Base-by-base conservation (phyloP, 2,797 vertebrate species). In the Megalops cyprinoides region DNA sequence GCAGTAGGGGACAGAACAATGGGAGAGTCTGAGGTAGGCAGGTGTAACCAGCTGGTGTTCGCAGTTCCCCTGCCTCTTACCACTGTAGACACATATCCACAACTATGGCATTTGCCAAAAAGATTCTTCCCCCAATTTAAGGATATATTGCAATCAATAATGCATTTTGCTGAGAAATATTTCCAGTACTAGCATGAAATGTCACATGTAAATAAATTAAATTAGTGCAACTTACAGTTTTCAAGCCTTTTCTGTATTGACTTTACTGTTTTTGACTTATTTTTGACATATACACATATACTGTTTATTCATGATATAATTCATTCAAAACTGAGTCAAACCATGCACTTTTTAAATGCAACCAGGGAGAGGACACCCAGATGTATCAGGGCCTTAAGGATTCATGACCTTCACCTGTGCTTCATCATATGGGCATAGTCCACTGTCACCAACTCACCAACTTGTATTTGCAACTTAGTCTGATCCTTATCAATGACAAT, bases 131-230 rank as follows among this genome's bases (percentile, higher is more conserved):
- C 39, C 15, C 28, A 65, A 31, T 34, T 62, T 62, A 1, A 4
- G 31, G 34, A 67, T 31, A 69, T 15, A 60, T 74, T 74, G 20
- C 28, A 46, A 77, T 73, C 48, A 56, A 78, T 55, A 37, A 69
- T 69, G 74, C 73, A 74, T 49, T 78, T 82, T 82, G 39, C 55
- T 62, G 42, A 60, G 28, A 78, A 51, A 58, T 77, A 65, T 58
- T 55, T 78, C 28, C 15, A 78, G 39, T 62, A 44, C 25, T 25
- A 51, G 8, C 12, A 18, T 14, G 69, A 7, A 28, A 20, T 62
- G 28, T 49, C 46, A 31, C 76, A 20, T 78, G 23, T 58, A 65
- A 62, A 78, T 58, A 23, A 78, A 82, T 46, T 42, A 55, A 56
- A 48, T 78, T 39, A 65, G 18, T n/a, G 28, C 23, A 78, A 14